These are phyloP conservation scores for Tolypeutes matacus DNA, from an alignment of 2,797 vertebrate species.

Conservation along the genomic window DNA sequence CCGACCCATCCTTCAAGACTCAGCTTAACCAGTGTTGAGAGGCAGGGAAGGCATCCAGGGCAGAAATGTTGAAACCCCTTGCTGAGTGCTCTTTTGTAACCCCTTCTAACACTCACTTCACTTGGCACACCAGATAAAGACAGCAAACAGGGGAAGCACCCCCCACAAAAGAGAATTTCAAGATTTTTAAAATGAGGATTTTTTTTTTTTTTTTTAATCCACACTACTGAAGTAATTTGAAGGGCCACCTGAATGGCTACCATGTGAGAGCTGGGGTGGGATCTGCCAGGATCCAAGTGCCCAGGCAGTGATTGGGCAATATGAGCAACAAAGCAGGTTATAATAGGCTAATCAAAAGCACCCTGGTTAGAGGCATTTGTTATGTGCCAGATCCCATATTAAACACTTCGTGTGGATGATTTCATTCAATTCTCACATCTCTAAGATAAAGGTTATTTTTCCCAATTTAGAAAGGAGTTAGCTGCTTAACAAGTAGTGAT, in stretches of 20 bases:
- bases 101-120: not conserved
- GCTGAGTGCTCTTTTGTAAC: not conserved
- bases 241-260: not conserved
- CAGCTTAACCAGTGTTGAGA: not conserved
- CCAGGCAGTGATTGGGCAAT: not conserved
- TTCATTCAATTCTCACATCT: not conserved
- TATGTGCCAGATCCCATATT: not conserved
- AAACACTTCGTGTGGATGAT: not conserved
- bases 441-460: not conserved
- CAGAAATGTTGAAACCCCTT: not conserved
- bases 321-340: not conserved
- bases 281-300: not conserved
- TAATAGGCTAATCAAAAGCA: not conserved
- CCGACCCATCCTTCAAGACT: not conserved
- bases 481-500: not conserved
- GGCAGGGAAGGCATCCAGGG: not conserved
- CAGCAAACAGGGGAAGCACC: not conserved
- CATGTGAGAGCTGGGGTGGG: not conserved
- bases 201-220: not conserved
- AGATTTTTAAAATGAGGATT: not conserved
- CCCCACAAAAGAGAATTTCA: not conserved
- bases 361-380: not conserved
- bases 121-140: not conserved
- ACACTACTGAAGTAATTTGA: not conserved
- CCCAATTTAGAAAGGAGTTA: constrained; percentile 23